These are phyloP conservation scores for Aphidius colemani DNA, from an alignment of 2,888 invertebrate species.

Conservation along the genomic window DNA sequence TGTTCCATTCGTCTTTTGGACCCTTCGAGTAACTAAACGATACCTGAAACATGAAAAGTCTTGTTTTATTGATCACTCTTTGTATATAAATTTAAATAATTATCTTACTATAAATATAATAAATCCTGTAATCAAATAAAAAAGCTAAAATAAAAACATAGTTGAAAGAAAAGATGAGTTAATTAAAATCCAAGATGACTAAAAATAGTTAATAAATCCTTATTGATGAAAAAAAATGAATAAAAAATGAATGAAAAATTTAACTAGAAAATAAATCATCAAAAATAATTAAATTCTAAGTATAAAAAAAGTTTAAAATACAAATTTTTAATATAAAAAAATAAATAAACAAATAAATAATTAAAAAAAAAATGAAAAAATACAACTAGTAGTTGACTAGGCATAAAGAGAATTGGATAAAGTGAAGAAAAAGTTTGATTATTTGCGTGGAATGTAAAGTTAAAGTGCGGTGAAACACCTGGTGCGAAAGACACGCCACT, in stretches of 20 bases:
- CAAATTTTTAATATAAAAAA: no score
- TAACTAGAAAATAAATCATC: no score
- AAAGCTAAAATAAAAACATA: no score
- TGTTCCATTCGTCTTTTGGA: slow-evolving; percentile 80
- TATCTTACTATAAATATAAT: no score
- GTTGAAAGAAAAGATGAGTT: no score
- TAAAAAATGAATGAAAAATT: not conserved
- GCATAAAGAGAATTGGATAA: not conserved
- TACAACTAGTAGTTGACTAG: not conserved
- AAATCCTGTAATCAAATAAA: no score
- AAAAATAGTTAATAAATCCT: no score
- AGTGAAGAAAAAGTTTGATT: slow-evolving; percentile 8
- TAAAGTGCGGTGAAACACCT: slow-evolving; percentile 22
- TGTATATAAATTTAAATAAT: not conserved
- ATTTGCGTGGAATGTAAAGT: slow-evolving; percentile 21
- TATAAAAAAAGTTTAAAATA: no score
- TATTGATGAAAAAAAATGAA: not conserved
- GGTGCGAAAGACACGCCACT: slow-evolving; percentile 17
- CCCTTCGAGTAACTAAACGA: slow-evolving; percentile 84
- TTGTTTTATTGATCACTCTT: not conserved
- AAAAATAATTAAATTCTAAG: no score
- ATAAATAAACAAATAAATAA: not conserved
- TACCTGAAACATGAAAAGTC: slow-evolving; percentile 65
- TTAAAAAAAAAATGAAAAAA: not conserved
- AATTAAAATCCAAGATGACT: no score